Evolutionary conservation across 2,888 invertebrate species (phyloP), one percentile per base, ranked within the genome.

Genomic region (Ligdia adustata): DNA sequence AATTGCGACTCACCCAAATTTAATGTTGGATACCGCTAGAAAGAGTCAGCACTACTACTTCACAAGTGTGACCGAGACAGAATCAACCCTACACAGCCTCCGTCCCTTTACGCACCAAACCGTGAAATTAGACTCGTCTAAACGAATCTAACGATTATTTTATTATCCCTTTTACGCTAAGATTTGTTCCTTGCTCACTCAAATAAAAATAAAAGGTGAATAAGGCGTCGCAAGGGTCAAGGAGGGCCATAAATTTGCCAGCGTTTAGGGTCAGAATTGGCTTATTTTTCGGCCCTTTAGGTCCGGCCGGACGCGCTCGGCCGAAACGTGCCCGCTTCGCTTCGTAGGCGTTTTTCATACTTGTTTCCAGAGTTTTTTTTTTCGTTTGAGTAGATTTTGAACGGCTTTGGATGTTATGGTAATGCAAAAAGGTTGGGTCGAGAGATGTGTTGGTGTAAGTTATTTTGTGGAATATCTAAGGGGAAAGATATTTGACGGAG

Each of bases 111-210:
- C 75, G 82, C 88, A 88, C 70, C 85, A 82, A 85, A 70, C 83
- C 90, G 83, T 89, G 89, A 90, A 90, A 90, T 90, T 90, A 85
- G 87, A 87, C 66, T 83, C 88, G 86, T 88, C 89, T 90, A 89
- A 88, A 89, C 89, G 90, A 87, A 89, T 88, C 84, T 88, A 89
- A 89, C 90, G 90, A 89, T 90, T 90, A 90, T 89, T 90, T 90
- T 90, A 90, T 89, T 90, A 89, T 89, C 86, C 88, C 82, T 86
- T 88, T 86, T 86, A 77, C 87, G 78, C 88, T 89, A 89, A 90
- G 90, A 90, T 89, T 90, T 89, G 90, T 89, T 90, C 79, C 90
- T 89, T 90, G 90, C 87, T 89, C 90, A 90, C 79, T 89, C 86
- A 87, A 89, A 90, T 89, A 90, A 90, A 90, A 90, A 88, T 89